A percentile compares a stretch with the other conserved stretches of the same genome.
Evolutionary conservation across 1,140 invertebrate species (phyloP).

Genomic region (Pseudoatta argentina): DNA sequence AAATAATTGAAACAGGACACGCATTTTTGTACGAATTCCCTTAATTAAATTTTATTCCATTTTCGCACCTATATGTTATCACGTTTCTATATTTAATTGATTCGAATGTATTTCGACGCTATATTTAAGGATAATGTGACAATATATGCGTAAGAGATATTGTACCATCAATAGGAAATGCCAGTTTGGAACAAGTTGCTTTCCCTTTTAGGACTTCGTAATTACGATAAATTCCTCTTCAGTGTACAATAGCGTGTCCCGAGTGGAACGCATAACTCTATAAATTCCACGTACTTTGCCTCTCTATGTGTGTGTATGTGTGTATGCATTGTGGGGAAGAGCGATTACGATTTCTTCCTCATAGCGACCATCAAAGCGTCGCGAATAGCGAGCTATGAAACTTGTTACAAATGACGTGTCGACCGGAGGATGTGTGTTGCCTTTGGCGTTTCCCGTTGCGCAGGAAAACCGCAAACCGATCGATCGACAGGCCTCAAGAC

Average conservation of each 20-base stretch:
- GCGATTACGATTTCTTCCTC: constrained; percentile 72
- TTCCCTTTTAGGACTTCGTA: background rate
- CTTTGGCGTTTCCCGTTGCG: constrained; percentile 58
- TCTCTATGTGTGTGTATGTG: background rate
- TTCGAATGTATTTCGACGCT: background rate
- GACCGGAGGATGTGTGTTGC: constrained; percentile 68
- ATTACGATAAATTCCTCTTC: constrained; percentile 53
- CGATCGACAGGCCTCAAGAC: constrained; percentile 48
- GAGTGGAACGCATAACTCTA: constrained; percentile 9
- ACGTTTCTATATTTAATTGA: constrained; percentile 17
- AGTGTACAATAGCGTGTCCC: background rate
- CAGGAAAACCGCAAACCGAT: background rate
- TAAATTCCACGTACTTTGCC: constrained; percentile 61
- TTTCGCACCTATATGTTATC: background rate
- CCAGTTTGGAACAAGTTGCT: background rate
- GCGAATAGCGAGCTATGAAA: constrained; percentile 77
- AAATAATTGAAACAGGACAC: constrained; percentile 29
- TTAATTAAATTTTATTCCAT: constrained; percentile 50
- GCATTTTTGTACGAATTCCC: constrained; percentile 24
- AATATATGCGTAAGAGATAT: background rate
- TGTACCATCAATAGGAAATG: background rate
- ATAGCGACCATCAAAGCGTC: constrained; percentile 62
- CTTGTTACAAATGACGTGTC: constrained; percentile 70
- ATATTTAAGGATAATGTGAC: constrained; percentile 25
- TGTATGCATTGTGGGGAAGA: background rate